Evolutionary conservation across 2,888 invertebrate species (phyloP).

Genomic region (Acanthococcus lagerstroemiae): DNA sequence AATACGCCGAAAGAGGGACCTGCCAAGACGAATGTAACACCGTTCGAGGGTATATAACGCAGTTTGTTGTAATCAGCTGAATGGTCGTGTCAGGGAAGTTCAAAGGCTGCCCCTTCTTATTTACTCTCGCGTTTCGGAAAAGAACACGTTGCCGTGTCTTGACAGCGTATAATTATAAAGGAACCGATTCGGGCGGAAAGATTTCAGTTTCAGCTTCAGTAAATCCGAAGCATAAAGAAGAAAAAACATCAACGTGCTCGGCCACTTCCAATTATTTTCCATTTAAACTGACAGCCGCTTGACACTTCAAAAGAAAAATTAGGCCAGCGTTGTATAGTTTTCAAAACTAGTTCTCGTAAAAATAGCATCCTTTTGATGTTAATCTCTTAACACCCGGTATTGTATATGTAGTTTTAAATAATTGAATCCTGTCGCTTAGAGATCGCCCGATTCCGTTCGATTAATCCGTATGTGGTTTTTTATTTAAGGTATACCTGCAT

Average conservation of each 20-base stretch:
- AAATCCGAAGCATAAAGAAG: not conserved
- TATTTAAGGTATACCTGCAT: too few relatives aligned
- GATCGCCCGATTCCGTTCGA: too few relatives aligned
- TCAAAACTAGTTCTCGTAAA: constrained; percentile 29
- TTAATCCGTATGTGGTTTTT: too few relatives aligned
- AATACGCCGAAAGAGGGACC: too few relatives aligned
- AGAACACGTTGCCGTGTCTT: constrained; percentile 27
- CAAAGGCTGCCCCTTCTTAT: constrained; percentile 16
- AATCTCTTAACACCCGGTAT: constrained; percentile 28
- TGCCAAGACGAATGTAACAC: constrained; percentile 14
- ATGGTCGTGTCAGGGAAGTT: constrained; percentile 10
- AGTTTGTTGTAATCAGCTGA: constrained; percentile 10
- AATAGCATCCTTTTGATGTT: constrained; percentile 29
- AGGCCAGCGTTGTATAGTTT: constrained; percentile 26
- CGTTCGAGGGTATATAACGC: constrained; percentile 8
- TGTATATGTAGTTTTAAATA: constrained; percentile 13
- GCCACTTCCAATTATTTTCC: constrained; percentile 30
- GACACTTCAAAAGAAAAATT: constrained; percentile 30
- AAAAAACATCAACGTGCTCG: constrained; percentile 29
- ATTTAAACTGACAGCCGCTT: constrained; percentile 30
- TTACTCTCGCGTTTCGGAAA: constrained; percentile 18
- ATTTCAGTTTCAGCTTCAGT: constrained; percentile 29
- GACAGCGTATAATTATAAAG: constrained; percentile 30
- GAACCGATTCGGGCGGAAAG: constrained; percentile 27
- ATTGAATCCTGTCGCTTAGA: constrained; percentile 20